Evolutionary conservation across 2,888 invertebrate species (phyloP).

Genomic region (Eulithis testata): DNA sequence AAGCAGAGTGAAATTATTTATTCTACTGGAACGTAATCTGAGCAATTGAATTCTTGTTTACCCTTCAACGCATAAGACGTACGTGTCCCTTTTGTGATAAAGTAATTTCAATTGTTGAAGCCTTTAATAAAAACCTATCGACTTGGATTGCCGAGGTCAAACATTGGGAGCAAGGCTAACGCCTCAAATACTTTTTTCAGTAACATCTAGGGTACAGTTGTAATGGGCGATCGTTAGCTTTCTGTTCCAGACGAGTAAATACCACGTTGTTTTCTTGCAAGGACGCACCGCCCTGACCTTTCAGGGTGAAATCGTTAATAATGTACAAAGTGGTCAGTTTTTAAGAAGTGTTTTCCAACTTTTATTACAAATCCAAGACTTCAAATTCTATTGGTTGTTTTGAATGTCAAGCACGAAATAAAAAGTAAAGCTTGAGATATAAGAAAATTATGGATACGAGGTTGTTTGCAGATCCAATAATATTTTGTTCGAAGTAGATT

Average conservation of each 20-base stretch:
- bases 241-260: slow-evolving; percentile 37
- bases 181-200: slow-evolving; percentile 35
- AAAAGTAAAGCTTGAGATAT: slow-evolving; percentile 19
- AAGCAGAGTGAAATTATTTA: slow-evolving; percentile 35
- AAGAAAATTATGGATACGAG: slow-evolving; percentile 11
- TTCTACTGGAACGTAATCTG: slow-evolving; percentile 37
- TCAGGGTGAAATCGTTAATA: slow-evolving; percentile 34
- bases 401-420: slow-evolving; percentile 4
- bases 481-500: slow-evolving; percentile 24
- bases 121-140: slow-evolving; percentile 44
- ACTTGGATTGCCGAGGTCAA: slow-evolving; percentile 41
- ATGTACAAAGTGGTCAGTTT: slow-evolving; percentile 28
- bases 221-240: slow-evolving; percentile 34
- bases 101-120: slow-evolving; percentile 31
- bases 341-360: slow-evolving; percentile 28
- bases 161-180: slow-evolving; percentile 57
- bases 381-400: background rate
- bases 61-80: slow-evolving; percentile 38
- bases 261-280: slow-evolving; percentile 35
- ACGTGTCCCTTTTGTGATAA: slow-evolving; percentile 34
- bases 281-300: slow-evolving; percentile 41
- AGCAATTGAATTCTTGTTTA: slow-evolving; percentile 48
- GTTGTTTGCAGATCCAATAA: slow-evolving; percentile 20
- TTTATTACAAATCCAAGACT: slow-evolving; percentile 21
- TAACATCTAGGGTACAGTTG: slow-evolving; percentile 26